phyloP scores from a whole-genome alignment of 2,888 invertebrate species.

The Diaprepes abbreviatus region DNA sequence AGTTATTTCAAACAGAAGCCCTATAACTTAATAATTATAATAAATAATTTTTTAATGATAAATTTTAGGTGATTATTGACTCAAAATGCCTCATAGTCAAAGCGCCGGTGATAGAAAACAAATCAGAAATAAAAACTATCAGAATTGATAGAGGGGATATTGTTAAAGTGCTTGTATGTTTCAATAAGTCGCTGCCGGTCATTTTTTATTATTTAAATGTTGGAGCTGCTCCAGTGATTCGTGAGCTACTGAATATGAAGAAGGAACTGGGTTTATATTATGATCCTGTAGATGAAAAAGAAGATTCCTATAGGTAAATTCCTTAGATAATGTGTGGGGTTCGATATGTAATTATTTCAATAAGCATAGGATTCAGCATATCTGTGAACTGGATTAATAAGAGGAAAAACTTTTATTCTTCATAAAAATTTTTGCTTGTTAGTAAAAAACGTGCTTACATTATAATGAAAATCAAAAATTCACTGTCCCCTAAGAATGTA shows the following conservation, averaged over 20 bases:
- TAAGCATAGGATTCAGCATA: too few relatives aligned
- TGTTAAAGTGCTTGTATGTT: slow-evolving; percentile 82
- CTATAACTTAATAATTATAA: too few relatives aligned
- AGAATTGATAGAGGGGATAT: slow-evolving; percentile 79
- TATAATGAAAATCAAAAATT: too few relatives aligned
- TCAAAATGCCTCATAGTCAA: slow-evolving; percentile 67
- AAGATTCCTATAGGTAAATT: slow-evolving; percentile 71
- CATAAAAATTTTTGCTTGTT: too few relatives aligned
- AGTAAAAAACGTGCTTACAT: too few relatives aligned
- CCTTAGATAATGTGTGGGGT: background rate
- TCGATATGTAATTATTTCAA: too few relatives aligned
- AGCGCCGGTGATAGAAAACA: slow-evolving; percentile 73
- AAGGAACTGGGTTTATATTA: slow-evolving; percentile 70
- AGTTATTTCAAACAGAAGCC: too few relatives aligned
- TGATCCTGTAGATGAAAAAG: slow-evolving; percentile 72
- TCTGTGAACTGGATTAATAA: too few relatives aligned
- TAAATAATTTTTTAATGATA: too few relatives aligned
- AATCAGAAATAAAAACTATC: slow-evolving; percentile 72
- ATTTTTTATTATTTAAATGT: slow-evolving; percentile 84
- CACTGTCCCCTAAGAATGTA: too few relatives aligned
- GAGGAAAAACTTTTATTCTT: too few relatives aligned
- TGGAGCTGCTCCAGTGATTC: slow-evolving; percentile 77
- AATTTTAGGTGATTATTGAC: slow-evolving; percentile 60
- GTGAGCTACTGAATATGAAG: slow-evolving; percentile 80
- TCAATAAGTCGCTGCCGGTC: slow-evolving; percentile 82